Percentiles rank a stretch among this genome's conserved stretches.
These are phyloP conservation scores for Panopea generosa DNA, from an alignment of 2,888 invertebrate genomes.

Conservation along the genomic window DNA sequence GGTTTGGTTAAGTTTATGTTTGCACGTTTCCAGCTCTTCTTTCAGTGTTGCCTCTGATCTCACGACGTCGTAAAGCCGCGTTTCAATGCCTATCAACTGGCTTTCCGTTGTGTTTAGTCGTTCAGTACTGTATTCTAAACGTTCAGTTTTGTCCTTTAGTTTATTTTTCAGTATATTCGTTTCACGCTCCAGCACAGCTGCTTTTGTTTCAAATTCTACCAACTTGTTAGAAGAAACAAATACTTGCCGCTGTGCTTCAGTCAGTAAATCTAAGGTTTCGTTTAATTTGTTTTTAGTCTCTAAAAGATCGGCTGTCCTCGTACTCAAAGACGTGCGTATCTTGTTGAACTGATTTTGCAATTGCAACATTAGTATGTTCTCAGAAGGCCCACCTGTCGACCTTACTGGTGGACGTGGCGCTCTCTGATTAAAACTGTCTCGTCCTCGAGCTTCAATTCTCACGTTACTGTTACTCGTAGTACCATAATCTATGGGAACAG, in stretches of 20 bases:
- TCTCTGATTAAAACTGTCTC: background rate
- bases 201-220: slow-evolving; percentile 70
- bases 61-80: slow-evolving; percentile 67
- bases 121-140: slow-evolving; percentile 63
- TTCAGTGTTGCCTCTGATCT: slow-evolving; percentile 73
- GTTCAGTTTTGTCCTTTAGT: slow-evolving; percentile 72
- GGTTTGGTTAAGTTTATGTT: slow-evolving; percentile 66
- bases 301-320: slow-evolving; percentile 67
- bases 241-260: slow-evolving; percentile 71
- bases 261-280: slow-evolving; percentile 65
- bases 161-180: slow-evolving; percentile 76
- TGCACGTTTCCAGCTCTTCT: slow-evolving; percentile 71
- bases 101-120: slow-evolving; percentile 58
- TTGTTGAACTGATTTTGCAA: slow-evolving; percentile 72
- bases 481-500: slow-evolving; percentile 15
- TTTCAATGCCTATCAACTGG: slow-evolving; percentile 58
- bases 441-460: background rate
- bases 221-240: slow-evolving; percentile 68
- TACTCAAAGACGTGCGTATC: slow-evolving; percentile 63
- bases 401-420: background rate
- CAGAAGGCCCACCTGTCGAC: slow-evolving; percentile 20
- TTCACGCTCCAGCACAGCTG: slow-evolving; percentile 69
- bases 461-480: slow-evolving; percentile 6
- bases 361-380: slow-evolving; percentile 58
- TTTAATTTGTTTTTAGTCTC: slow-evolving; percentile 70